phyloP scores from a whole-genome alignment of 2,888 invertebrate species.

The Epirrhoe tristata region DNA sequence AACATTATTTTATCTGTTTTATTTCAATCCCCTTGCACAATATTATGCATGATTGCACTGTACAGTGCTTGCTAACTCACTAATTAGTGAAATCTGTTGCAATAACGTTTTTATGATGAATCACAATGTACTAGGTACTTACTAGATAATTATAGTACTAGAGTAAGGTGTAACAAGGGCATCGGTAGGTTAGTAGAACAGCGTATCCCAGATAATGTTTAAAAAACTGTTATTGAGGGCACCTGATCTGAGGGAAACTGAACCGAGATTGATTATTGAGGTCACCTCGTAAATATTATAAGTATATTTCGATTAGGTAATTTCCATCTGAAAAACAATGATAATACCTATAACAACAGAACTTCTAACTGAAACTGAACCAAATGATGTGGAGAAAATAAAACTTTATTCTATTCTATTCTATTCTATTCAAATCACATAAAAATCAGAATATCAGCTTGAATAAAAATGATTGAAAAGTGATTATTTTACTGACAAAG shows the following conservation, averaged over 20 bases:
- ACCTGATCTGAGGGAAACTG: too few relatives aligned
- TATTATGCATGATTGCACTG: constrained; percentile 55
- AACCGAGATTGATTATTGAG: too few relatives aligned
- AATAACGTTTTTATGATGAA: constrained; percentile 19
- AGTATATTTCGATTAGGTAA: too few relatives aligned
- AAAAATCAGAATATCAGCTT: not conserved
- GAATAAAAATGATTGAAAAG: constrained; percentile 36
- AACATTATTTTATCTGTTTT: constrained; percentile 69
- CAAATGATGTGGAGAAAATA: too few relatives aligned
- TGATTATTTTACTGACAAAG: constrained; percentile 52
- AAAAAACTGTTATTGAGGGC: not conserved
- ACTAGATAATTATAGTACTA: constrained; percentile 2
- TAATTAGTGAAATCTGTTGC: constrained; percentile 12
- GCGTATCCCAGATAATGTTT: not conserved
- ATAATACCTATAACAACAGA: too few relatives aligned
- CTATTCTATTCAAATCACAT: too few relatives aligned
- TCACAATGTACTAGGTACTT: constrained; percentile 13
- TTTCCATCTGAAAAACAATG: too few relatives aligned
- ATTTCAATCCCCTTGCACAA: constrained; percentile 57
- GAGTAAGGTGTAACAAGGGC: not conserved
- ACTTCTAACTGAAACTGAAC: too few relatives aligned
- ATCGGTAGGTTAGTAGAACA: constrained; percentile 4
- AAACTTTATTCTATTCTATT: too few relatives aligned
- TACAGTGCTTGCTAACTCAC: constrained; percentile 38
- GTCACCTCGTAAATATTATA: too few relatives aligned